Conservation (phyloP, 2,113 vertebrate species). For the Lycocorax pyrrhopterus region DNA sequence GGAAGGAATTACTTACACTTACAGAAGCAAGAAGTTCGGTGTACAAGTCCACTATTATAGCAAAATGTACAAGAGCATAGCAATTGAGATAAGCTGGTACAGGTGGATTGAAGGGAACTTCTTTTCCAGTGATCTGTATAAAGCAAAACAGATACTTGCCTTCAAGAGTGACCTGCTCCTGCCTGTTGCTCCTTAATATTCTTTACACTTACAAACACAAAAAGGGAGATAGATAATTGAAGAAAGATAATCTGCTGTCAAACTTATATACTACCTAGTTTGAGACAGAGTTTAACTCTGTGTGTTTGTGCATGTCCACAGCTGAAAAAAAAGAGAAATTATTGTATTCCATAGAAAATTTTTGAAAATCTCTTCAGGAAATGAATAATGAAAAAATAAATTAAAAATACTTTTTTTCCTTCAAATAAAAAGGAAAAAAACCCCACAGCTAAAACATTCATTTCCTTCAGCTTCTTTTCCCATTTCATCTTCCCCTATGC, state of each 20-base stretch:
- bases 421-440: background rate
- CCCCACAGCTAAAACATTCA: background rate
- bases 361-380: conserved; percentile 34
- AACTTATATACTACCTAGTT: background rate
- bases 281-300: background rate
- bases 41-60: conserved; percentile 76
- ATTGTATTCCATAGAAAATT: background rate
- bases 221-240: background rate
- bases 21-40: conserved; percentile 76
- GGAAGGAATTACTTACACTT: conserved; percentile 71
- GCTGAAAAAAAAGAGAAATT: background rate
- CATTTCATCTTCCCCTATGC: background rate
- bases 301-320: background rate
- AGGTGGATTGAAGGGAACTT: conserved; percentile 72
- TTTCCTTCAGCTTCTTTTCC: background rate
- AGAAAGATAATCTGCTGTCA: background rate
- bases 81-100: conserved; percentile 68
- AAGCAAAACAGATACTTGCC: background rate
- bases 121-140: conserved; percentile 82
- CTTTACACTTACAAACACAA: background rate
- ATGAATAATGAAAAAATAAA: conserved; percentile 19
- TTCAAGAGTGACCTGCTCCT: background rate
- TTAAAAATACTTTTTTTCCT: background rate
- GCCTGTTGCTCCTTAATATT: background rate
- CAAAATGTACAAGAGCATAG: conserved; percentile 80